Evolutionary conservation across 2,888 invertebrate genomes (phyloP).

Genomic region (Campoplex nolae): DNA sequence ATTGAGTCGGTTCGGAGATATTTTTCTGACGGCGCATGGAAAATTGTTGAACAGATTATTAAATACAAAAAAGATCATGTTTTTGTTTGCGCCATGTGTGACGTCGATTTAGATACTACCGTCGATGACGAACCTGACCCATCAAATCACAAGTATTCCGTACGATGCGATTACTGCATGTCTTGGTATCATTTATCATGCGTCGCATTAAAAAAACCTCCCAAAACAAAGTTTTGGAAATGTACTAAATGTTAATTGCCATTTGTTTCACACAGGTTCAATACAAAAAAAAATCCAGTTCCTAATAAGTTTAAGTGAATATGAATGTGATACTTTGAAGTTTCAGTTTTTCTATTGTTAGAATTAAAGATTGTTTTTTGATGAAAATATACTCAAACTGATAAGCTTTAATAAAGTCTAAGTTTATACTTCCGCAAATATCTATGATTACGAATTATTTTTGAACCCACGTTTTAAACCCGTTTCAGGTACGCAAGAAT

Average conservation of each 20-base stretch:
- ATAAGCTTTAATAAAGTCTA: neutral
- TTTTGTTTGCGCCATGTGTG: too few relatives aligned
- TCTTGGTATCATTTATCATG: too few relatives aligned
- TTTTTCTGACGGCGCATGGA: conserved; percentile 14
- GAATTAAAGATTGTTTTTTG: neutral
- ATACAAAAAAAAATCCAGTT: neutral
- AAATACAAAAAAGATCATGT: neutral
- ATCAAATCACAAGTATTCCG: too few relatives aligned
- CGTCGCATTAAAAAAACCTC: too few relatives aligned
- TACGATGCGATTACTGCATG: too few relatives aligned
- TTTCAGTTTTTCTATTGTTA: neutral
- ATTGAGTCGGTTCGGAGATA: neutral
- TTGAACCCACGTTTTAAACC: too few relatives aligned
- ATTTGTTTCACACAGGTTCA: neutral
- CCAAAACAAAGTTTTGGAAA: too few relatives aligned
- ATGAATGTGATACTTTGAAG: neutral
- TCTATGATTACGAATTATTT: too few relatives aligned
- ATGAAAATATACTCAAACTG: neutral
- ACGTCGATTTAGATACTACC: too few relatives aligned
- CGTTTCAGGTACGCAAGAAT: too few relatives aligned
- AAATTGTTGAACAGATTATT: neutral
- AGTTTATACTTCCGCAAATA: too few relatives aligned
- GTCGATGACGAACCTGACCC: too few relatives aligned
- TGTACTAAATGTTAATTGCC: neutral
- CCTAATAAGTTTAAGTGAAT: neutral